These are phyloP conservation scores for Bombyx mandarina DNA, from an alignment of 1,140 invertebrate genomes.

Conservation along the genomic window DNA sequence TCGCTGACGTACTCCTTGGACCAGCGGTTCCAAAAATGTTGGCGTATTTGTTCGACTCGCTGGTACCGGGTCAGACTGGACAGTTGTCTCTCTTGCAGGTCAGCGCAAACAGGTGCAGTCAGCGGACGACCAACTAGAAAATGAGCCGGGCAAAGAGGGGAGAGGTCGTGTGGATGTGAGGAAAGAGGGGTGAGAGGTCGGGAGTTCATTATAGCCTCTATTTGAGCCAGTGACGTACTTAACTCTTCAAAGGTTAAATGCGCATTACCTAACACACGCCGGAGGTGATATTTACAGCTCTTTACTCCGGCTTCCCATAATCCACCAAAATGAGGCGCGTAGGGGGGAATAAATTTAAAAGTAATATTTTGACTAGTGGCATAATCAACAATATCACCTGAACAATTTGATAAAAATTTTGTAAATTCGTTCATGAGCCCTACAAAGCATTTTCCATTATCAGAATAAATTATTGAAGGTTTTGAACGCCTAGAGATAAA, in stretches of 20 bases:
- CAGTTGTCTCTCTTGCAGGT: not conserved
- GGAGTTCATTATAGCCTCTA: slow-evolving; percentile 5
- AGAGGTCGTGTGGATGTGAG: slow-evolving; percentile 3
- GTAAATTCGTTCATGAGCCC: slow-evolving; percentile 6
- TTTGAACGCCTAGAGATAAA: slow-evolving; percentile 12
- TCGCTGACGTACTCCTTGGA: too few species aligned
- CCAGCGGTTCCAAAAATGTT: slow-evolving; percentile 8
- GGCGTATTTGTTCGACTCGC: slow-evolving; percentile 9
- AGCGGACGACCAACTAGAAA: slow-evolving; percentile 11
- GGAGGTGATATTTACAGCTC: slow-evolving; percentile 1
- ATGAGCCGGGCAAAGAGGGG: slow-evolving; percentile 4
- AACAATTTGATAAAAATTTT: slow-evolving; percentile 5
- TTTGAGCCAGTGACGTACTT: slow-evolving; percentile 6
- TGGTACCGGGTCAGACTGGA: slow-evolving; percentile 2
- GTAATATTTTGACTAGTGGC: slow-evolving; percentile 12
- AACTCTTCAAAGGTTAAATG: slow-evolving; percentile 11
- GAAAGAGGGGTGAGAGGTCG: slow-evolving; percentile 1
- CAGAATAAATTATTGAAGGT: slow-evolving; percentile 10
- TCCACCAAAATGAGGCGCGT: slow-evolving; percentile 7
- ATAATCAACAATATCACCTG: slow-evolving; percentile 6
- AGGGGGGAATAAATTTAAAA: slow-evolving; percentile 7
- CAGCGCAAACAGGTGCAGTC: slow-evolving; percentile 1
- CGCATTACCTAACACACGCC: slow-evolving; percentile 6
- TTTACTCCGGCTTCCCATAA: slow-evolving; percentile 5
- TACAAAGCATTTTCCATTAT: slow-evolving; percentile 12